Percentiles rank a stretch among this genome's conserved stretches.
phyloP scores from a whole-genome alignment of 2,888 invertebrate species.

The Drosophila quasianomalipes region DNA sequence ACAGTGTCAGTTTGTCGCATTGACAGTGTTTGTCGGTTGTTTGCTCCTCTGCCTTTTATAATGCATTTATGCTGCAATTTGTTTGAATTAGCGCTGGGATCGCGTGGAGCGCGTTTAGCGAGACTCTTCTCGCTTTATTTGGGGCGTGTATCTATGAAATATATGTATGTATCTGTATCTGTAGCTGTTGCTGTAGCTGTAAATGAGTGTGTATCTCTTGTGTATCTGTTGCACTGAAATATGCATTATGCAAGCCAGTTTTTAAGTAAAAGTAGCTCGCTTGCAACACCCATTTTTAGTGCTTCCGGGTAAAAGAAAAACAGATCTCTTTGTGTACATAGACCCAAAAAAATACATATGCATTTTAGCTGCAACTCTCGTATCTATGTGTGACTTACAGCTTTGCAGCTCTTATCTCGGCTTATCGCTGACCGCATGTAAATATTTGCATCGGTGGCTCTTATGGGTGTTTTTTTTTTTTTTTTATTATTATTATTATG shows the following conservation, averaged over 20 bases:
- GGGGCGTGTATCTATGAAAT: constrained; percentile 40
- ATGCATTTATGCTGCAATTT: constrained; percentile 80
- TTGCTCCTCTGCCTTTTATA: constrained; percentile 71
- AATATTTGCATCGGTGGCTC: constrained; percentile 66
- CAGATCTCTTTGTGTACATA: constrained; percentile 29
- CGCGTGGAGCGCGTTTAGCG: constrained; percentile 8
- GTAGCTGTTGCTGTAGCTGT: constrained; percentile 10
- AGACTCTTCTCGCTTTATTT: constrained; percentile 33
- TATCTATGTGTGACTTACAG: constrained; percentile 19
- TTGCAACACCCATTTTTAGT: constrained; percentile 55
- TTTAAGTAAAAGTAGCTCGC: constrained; percentile 72
- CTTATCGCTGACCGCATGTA: constrained; percentile 64
- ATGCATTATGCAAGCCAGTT: constrained; percentile 58
- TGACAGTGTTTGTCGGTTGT: constrained; percentile 25
- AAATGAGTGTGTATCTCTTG: constrained; percentile 7
- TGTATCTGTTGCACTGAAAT: constrained; percentile 20
- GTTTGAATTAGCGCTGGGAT: constrained; percentile 75
- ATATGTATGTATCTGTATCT: constrained; percentile 11
- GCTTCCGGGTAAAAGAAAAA: constrained; percentile 67
- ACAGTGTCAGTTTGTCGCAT: constrained; percentile 54
- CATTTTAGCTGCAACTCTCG: constrained; percentile 15
- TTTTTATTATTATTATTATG: constrained; percentile 3
- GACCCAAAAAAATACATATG: constrained; percentile 21
- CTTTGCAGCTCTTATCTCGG: constrained; percentile 43
- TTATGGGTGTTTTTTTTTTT: constrained; percentile 15